Conservation (phyloP, 2,888 invertebrate genomes). For the Erebia aethiops region DNA sequence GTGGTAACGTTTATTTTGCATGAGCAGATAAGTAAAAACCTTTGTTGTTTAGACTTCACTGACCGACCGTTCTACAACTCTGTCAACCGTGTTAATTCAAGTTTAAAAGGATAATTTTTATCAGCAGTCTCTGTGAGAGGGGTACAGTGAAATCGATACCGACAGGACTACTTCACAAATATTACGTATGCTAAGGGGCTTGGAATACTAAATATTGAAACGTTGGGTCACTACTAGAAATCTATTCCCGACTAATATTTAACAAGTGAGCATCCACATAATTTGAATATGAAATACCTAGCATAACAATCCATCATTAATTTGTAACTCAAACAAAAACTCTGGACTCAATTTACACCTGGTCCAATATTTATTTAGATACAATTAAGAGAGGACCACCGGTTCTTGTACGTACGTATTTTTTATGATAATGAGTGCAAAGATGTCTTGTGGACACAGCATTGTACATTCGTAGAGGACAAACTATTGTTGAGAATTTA, state of each 20-base stretch:
- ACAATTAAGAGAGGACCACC: slow-evolving; percentile 77
- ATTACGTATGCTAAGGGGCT: background rate
- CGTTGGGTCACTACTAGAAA: slow-evolving; percentile 32
- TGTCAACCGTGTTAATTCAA: slow-evolving; percentile 64
- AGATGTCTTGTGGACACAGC: slow-evolving; percentile 66
- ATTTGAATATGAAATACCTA: slow-evolving; percentile 59
- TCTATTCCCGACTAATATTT: slow-evolving; percentile 49
- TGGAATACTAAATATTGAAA: slow-evolving; percentile 12
- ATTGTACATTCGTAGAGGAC: slow-evolving; percentile 39
- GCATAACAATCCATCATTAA: slow-evolving; percentile 62
- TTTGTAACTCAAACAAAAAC: slow-evolving; percentile 68
- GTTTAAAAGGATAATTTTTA: slow-evolving; percentile 75
- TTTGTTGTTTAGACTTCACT: slow-evolving; percentile 61
- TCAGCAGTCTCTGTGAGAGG: slow-evolving; percentile 42
- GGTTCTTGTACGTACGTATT: slow-evolving; percentile 61
- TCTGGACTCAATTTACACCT: slow-evolving; percentile 77
- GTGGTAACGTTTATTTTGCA: slow-evolving; percentile 71
- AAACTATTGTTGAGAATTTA: slow-evolving; percentile 34
- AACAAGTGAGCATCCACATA: slow-evolving; percentile 49
- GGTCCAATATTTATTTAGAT: slow-evolving; percentile 79
- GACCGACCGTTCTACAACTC: slow-evolving; percentile 70
- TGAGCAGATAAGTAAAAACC: slow-evolving; percentile 67
- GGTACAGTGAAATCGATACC: slow-evolving; percentile 53
- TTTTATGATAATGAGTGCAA: slow-evolving; percentile 76
- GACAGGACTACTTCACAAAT: slow-evolving; percentile 41